These are phyloP conservation scores for Biston stratarius DNA, from an alignment of 2,888 invertebrate species.

Conservation along the genomic window DNA sequence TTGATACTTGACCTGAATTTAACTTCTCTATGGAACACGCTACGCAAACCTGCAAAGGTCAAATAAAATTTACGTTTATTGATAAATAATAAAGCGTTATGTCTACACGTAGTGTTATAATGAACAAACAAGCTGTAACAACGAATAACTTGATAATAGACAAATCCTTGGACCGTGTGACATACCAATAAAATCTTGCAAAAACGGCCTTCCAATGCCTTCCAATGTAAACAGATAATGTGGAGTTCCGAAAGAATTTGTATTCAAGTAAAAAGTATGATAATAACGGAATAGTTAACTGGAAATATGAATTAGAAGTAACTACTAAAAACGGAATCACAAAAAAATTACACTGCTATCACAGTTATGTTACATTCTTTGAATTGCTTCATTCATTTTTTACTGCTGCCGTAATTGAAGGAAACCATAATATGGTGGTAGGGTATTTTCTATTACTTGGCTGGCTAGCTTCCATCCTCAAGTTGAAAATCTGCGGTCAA, in stretches of 20 bases:
- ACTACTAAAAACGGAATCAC: constrained; percentile 7
- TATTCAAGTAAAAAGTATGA: not conserved
- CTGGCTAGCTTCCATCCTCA: too few species aligned
- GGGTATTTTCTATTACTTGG: too few species aligned
- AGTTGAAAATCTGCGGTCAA: too few species aligned
- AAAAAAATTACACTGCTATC: not conserved
- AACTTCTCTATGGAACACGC: constrained; percentile 51
- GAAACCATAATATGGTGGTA: too few species aligned
- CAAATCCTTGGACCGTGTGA: constrained; percentile 28
- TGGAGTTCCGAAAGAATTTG: not conserved
- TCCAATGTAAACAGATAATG: not conserved
- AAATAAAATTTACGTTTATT: constrained; percentile 59
- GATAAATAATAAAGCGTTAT: constrained; percentile 55
- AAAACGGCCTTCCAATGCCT: constrained; percentile 18
- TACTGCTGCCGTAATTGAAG: too few species aligned
- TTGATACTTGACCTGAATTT: constrained; percentile 63
- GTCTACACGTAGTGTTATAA: constrained; percentile 45
- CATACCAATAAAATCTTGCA: constrained; percentile 11
- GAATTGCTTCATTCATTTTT: constrained; percentile 21
- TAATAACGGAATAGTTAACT: constrained; percentile 10
- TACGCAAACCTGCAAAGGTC: constrained; percentile 53
- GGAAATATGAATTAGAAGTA: not conserved
- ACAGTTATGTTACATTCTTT: constrained; percentile 21
- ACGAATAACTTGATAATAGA: constrained; percentile 30
- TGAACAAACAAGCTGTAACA: constrained; percentile 42